Evolutionary conservation across 2,113 vertebrate species (phyloP).

Genomic region (Tylochromis polylepis): DNA sequence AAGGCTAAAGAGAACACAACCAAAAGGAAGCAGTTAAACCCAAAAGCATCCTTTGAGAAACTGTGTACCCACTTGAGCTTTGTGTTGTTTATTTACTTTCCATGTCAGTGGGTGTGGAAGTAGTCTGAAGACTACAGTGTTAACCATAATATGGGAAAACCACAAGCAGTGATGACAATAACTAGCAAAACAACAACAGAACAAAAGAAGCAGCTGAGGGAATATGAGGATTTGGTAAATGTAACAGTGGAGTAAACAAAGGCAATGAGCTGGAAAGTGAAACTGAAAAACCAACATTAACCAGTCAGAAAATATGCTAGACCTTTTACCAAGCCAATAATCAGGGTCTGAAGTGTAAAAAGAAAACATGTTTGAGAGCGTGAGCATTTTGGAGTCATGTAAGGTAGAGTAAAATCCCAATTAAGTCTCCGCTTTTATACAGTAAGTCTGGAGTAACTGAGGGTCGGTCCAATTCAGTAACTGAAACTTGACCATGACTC

Average conservation of each 20-base stretch:
- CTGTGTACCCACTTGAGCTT: neutral
- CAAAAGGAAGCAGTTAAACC: neutral
- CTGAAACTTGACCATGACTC: neutral
- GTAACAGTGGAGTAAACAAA: neutral
- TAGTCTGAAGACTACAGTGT: conserved; percentile 4
- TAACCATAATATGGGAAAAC: neutral
- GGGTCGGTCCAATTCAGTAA: neutral
- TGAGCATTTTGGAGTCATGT: neutral
- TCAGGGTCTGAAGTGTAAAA: neutral
- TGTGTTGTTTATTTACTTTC: neutral
- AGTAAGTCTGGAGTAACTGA: neutral
- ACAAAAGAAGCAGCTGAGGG: neutral
- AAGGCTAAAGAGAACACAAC: neutral
- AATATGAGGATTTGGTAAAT: neutral
- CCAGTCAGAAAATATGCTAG: neutral
- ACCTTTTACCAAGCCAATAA: neutral
- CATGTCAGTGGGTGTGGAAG: neutral
- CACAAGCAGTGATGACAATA: neutral
- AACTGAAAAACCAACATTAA: neutral
- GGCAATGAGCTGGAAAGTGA: rapidly evolving
- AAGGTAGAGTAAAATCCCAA: neutral
- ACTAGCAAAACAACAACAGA: neutral
- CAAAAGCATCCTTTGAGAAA: neutral
- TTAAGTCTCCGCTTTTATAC: neutral
- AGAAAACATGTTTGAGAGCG: rapidly evolving